Conservation (phyloP, 2,888 invertebrate species). For the Euzetes globulus region DNA sequence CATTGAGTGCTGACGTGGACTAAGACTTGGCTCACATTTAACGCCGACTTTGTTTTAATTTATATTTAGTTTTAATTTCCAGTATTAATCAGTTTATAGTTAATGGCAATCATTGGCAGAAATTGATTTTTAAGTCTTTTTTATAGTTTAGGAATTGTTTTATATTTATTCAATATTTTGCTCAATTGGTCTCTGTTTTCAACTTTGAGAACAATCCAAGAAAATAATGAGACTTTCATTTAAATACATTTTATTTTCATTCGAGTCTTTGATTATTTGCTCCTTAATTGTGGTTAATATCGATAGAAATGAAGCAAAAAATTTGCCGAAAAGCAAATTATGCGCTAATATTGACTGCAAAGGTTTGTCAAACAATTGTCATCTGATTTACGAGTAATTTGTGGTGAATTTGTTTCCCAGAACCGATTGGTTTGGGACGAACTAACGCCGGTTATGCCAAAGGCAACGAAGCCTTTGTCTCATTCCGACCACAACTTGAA, state of each 20-base stretch:
- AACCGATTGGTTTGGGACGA: background rate
- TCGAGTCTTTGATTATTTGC: background rate
- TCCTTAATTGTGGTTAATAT: background rate
- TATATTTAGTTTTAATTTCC: background rate
- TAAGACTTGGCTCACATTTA: background rate
- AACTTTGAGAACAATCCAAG: background rate
- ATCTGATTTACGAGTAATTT: background rate
- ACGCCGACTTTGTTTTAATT: background rate
- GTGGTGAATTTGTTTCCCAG: background rate
- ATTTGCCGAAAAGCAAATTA: background rate
- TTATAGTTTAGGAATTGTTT: background rate
- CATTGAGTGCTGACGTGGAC: background rate
- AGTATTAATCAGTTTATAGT: background rate
- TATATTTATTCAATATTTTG: background rate
- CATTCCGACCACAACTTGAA: background rate
- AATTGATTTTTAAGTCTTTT: no score
- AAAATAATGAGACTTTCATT: background rate
- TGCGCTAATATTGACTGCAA: conserved; percentile 9
- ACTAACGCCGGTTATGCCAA: background rate
- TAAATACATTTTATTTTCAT: background rate
- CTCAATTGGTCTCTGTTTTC: background rate
- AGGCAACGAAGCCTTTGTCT: background rate
- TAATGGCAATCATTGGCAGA: background rate
- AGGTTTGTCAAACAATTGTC: background rate
- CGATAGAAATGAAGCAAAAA: background rate